phyloP scores from a whole-genome alignment of 2,888 invertebrate species.

The Ganaspis brasiliensis region DNA sequence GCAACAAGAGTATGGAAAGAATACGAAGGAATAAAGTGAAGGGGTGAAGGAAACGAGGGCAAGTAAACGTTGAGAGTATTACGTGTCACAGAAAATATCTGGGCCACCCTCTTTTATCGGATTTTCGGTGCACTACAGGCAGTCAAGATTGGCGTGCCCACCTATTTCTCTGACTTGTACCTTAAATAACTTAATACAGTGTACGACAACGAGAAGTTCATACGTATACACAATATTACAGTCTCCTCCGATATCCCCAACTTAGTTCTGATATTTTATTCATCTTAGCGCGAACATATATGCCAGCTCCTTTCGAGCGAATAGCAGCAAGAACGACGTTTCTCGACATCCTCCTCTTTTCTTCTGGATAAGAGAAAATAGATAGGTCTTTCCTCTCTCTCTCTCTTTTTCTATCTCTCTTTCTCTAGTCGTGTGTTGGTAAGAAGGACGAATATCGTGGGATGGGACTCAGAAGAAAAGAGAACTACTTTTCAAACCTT shows the following conservation, averaged over 20 bases:
- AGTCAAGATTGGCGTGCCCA: conserved; percentile 16
- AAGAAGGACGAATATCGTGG: neutral
- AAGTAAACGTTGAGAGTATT: conserved; percentile 11
- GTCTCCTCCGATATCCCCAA: conserved; percentile 1
- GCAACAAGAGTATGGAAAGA: neutral
- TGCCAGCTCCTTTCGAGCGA: conserved; percentile 7
- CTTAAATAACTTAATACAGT: conserved; percentile 35
- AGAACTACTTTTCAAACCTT: conserved; percentile 26
- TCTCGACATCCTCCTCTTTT: conserved; percentile 18
- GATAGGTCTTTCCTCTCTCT: neutral
- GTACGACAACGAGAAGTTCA: neutral
- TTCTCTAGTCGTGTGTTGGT: neutral
- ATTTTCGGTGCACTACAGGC: conserved; percentile 26
- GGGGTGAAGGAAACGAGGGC: neutral
- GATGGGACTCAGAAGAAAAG: conserved; percentile 17
- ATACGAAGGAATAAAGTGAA: neutral
- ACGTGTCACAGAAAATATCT: conserved; percentile 26
- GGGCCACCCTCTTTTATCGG: conserved; percentile 24
- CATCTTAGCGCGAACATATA: conserved; percentile 33
- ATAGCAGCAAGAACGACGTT: conserved; percentile 22
- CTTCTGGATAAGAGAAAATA: conserved; percentile 27
- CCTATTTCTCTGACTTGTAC: conserved; percentile 24
- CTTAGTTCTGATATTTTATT: conserved; percentile 35
- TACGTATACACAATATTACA: conserved; percentile 7
- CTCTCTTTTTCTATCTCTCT: neutral